Evolutionary conservation across 2,113 vertebrate genomes (phyloP), one percentile per base, ranked within the genome.

Genomic region (Bucco capensis): DNA sequence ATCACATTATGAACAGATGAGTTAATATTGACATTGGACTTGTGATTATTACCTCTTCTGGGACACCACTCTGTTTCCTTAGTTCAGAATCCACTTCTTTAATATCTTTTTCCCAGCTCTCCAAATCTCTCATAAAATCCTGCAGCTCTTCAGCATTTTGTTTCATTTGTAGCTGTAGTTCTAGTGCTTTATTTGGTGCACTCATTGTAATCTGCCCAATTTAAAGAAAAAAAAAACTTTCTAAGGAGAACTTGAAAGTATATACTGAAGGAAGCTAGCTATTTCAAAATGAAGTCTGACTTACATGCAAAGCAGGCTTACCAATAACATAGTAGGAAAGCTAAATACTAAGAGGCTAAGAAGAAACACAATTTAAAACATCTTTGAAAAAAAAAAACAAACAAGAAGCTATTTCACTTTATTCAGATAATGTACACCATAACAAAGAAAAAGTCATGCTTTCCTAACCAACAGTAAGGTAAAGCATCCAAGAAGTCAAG

Each of bases 71-170:
- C 73, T 98, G 98, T 24, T 91, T 96, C 70, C 96, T 97, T 49
- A 99, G 96, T 37, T 98, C 97, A 75, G 98, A 97, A 90, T 99
- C 99, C 92, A 98, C 99, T 91, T 97, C 97, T 96, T 98, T 99
- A 23, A 99, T 98, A 82, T 99, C 99, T n/a, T 96, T 97, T 95
- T 99, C 98, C 99, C 99, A 99, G 94, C 79, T 98, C 83, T 98
- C 98, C 82, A 99, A 97, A 19, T 99, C 99, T 95, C 94, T 98
- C 98, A 99, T 97, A 83, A 99, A 99, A 94, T 98, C 98, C 30
- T 99, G 98, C 78, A 99, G 95, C 62, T 99, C 99, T 93, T 99
- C 99, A 19, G 98, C 97, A 93, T 99, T 99, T 81, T 99, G 98
- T 46, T 98, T 98, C 95, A 99, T 97, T 95, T 99, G 99, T 61